phyloP scores from a whole-genome alignment of 2,888 invertebrate species.

The Rhagium mordax region DNA sequence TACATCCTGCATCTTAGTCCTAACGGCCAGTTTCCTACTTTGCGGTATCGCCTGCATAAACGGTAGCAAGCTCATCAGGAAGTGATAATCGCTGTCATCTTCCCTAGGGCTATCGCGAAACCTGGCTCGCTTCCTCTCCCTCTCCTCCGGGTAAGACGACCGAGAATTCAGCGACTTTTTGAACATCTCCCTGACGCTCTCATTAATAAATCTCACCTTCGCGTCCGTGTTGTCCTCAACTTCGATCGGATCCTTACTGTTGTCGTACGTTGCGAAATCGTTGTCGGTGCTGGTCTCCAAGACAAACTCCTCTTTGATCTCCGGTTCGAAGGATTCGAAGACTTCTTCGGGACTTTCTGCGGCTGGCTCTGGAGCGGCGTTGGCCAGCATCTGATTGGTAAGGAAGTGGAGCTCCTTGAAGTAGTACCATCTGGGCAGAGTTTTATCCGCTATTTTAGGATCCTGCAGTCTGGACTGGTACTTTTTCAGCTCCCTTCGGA shows the following conservation, averaged over 20 bases:
- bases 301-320: background rate
- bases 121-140: background rate
- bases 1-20: constrained; percentile 13
- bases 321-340: constrained; percentile 13
- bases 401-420: constrained; percentile 15
- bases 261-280: background rate
- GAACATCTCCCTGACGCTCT: background rate
- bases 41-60: constrained; percentile 11
- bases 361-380: background rate
- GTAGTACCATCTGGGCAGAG: constrained; percentile 5
- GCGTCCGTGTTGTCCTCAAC: background rate
- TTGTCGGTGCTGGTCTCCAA: background rate
- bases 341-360: background rate
- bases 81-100: constrained; percentile 22
- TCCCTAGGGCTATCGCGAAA: background rate
- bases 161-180: background rate
- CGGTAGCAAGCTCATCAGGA: constrained; percentile 23
- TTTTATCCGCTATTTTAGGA: background rate
- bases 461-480: constrained; percentile 3
- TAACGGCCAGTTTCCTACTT: background rate
- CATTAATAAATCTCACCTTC: background rate
- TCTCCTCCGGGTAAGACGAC: background rate
- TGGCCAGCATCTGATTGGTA: background rate
- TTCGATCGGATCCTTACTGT: background rate
- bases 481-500: constrained; percentile 17